Percentiles rank a stretch among this genome's conserved stretches.
These are phyloP conservation scores for Chrysina gloriosa DNA, from an alignment of 2,888 invertebrate species.

Conservation along the genomic window DNA sequence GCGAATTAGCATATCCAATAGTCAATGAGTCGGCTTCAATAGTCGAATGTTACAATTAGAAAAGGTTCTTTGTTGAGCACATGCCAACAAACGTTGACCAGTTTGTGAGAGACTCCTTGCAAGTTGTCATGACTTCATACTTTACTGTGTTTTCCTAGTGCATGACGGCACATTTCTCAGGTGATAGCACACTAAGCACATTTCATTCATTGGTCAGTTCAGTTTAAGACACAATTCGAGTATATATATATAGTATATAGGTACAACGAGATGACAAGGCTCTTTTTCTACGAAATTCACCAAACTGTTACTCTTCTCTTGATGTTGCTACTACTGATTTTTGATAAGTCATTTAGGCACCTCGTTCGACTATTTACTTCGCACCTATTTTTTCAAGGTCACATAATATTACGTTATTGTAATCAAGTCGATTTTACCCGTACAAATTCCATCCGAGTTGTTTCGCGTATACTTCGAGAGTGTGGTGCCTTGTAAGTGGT, in stretches of 20 bases:
- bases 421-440: no score
- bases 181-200: conserved; percentile 62
- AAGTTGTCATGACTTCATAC: conserved; percentile 65
- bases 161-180: conserved; percentile 60
- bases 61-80: conserved; percentile 49
- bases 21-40: conserved; percentile 42
- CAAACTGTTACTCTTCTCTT: no score
- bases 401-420: no score
- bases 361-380: background rate
- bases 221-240: conserved; percentile 41
- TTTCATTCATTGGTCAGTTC: conserved; percentile 60
- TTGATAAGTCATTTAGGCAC: conserved; percentile 30
- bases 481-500: conserved; percentile 40
- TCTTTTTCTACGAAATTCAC: conserved; percentile 45
- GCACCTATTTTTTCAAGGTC: no score
- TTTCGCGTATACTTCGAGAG: no score
- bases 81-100: conserved; percentile 50
- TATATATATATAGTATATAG: conserved; percentile 18
- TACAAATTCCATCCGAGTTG: no score
- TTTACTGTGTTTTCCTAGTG: conserved; percentile 62
- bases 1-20: conserved; percentile 43
- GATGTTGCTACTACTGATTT: no score
- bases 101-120: conserved; percentile 55
- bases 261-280: conserved; percentile 38
- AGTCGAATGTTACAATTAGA: conserved; percentile 53